Percentiles rank a stretch among this genome's conserved stretches.
These are phyloP conservation scores for Nothobranchius kuhntae DNA, from an alignment of 2,113 vertebrate species.

Conservation along the genomic window DNA sequence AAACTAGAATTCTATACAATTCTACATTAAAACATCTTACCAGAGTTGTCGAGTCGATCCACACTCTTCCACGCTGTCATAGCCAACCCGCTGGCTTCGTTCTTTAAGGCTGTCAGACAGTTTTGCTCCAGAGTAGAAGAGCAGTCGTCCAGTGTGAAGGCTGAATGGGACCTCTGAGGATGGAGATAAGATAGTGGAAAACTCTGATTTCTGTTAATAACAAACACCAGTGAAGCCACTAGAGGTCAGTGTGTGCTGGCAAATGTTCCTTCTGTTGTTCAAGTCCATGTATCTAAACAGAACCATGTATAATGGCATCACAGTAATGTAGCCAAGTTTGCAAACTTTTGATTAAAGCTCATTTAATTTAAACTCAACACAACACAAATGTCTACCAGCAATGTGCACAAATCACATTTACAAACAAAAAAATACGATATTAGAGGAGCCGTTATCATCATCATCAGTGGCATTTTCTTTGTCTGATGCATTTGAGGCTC, in stretches of 20 bases:
- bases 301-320: too few species aligned
- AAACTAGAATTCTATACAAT: neutral
- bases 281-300: too few species aligned
- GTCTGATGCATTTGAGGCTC: too few species aligned
- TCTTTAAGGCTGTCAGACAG: conserved; percentile 46
- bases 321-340: too few species aligned
- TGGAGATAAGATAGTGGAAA: neutral
- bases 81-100: conserved; percentile 64
- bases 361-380: too few species aligned
- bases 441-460: too few species aligned
- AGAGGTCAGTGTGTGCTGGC: conserved; percentile 34
- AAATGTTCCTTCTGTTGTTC: neutral
- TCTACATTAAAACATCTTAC: conserved; percentile 67
- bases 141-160: conserved; percentile 60
- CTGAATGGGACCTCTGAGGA: conserved; percentile 68
- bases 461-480: too few species aligned
- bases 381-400: too few species aligned
- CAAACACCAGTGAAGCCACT: conserved; percentile 15
- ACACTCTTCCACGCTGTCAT: conserved; percentile 85
- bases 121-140: conserved; percentile 20
- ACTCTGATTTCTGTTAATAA: neutral
- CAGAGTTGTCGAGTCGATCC: conserved; percentile 85
- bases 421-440: too few species aligned
- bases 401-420: too few species aligned
- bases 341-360: too few species aligned